phyloP scores from a whole-genome alignment of 2,113 vertebrate genomes.

The Argyrosomus japonicus region DNA sequence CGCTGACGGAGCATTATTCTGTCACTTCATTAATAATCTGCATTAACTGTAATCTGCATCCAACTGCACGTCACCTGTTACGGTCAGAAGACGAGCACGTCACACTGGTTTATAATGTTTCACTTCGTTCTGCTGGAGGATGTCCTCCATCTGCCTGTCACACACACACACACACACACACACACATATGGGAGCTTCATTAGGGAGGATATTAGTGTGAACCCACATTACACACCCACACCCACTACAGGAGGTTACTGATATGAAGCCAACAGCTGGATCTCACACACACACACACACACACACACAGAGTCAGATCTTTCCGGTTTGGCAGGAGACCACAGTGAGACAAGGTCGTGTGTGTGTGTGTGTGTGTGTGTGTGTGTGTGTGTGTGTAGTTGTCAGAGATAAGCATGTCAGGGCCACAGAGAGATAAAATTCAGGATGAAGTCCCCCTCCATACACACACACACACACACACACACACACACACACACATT shows the following conservation, averaged over 20 bases:
- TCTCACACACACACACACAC: conserved; percentile 31
- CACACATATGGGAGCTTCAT: conserved; percentile 35
- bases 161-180: conserved; percentile 13
- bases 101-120: not conserved
- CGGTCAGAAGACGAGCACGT: not conserved
- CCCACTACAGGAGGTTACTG: conserved; percentile 60
- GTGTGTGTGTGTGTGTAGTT: conserved; percentile 25
- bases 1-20: conserved; percentile 21
- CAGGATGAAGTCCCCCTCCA: conserved; percentile 34
- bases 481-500: not conserved
- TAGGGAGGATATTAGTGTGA: conserved; percentile 54
- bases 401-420: conserved; percentile 70
- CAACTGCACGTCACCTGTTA: not conserved
- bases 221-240: conserved; percentile 25
- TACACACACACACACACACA: conserved; percentile 3
- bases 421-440: conserved; percentile 67
- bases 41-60: not conserved
- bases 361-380: conserved; percentile 24
- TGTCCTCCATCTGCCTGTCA: conserved; percentile 35
- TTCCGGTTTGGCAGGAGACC: conserved; percentile 39
- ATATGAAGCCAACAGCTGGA: conserved; percentile 67
- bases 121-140: not conserved
- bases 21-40: conserved; percentile 13
- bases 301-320: conserved; percentile 22
- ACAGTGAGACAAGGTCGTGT: conserved; percentile 28